Evolutionary conservation across 35 echinoderm and acorn worm species (phyloP).

Genomic region (Heliocidaris erythrogramma): DNA sequence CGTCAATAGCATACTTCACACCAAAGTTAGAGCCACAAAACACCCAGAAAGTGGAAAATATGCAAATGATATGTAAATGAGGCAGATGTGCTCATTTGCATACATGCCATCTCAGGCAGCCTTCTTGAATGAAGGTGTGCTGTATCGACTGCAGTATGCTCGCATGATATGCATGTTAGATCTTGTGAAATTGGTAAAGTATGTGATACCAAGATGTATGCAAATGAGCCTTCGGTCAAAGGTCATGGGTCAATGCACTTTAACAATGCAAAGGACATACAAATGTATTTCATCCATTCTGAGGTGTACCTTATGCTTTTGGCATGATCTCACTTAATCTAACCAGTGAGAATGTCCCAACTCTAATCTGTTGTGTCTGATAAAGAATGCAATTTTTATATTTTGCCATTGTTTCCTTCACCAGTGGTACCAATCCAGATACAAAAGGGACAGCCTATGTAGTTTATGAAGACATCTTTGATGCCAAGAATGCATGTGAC

Average conservation of each 20-base stretch:
- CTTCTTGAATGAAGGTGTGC: background rate
- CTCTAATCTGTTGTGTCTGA: background rate
- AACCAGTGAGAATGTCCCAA: background rate
- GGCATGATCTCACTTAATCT: background rate
- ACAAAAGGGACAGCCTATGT: conserved; percentile 99
- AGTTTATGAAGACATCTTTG: conserved; percentile 98
- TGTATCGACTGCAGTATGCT: background rate
- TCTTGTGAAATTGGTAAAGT: background rate
- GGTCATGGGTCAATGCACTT: conserved; percentile 18
- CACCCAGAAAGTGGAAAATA: background rate
- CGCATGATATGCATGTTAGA: background rate
- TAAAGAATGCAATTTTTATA: background rate
- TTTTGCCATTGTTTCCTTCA: conserved; percentile 27
- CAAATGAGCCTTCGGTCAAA: conserved; percentile 25
- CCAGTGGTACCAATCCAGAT: conserved; percentile 86
- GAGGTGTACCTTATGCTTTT: background rate
- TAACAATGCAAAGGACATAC: too few relatives aligned
- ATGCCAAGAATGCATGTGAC: conserved; percentile 98
- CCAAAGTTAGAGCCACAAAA: background rate
- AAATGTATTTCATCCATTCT: background rate
- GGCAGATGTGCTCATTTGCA: background rate
- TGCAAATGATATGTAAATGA: conserved; percentile 51
- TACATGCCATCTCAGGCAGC: background rate
- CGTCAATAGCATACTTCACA: background rate
- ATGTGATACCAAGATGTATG: background rate